Conservation (phyloP, 2,888 invertebrate genomes). For the Spatulosminthurus flaviceps region DNA sequence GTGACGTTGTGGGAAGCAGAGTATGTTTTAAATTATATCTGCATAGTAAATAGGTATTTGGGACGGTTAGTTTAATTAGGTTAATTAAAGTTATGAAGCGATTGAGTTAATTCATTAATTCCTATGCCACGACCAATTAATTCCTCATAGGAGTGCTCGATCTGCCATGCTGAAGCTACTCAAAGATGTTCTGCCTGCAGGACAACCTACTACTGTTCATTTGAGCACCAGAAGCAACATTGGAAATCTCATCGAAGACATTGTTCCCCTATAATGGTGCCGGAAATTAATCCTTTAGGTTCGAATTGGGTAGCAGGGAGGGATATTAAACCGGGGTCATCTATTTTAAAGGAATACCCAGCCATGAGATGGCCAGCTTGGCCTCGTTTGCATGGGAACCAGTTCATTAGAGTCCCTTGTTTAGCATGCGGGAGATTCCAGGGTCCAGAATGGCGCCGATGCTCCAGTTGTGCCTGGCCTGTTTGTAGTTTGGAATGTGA, state of each 20-base stretch:
- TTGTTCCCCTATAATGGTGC: background rate
- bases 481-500: background rate
- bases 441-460: background rate
- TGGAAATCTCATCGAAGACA: constrained; percentile 2
- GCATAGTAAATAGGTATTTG: no score
- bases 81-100: no score
- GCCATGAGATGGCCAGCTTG: constrained; percentile 4
- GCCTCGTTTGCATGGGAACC: background rate
- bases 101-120: no score
- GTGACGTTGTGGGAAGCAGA: no score
- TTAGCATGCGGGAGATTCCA: background rate
- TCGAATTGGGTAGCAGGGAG: background rate
- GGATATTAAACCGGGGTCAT: background rate
- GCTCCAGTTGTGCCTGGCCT: background rate
- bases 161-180: background rate
- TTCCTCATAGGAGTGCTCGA: background rate
- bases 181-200: background rate
- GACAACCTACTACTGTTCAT: background rate
- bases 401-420: background rate
- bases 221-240: background rate
- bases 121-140: no score
- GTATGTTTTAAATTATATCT: no score
- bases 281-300: background rate
- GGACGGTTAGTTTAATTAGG: no score
- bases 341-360: background rate